Evolutionary conservation across 2,113 vertebrate genomes (phyloP).

Genomic region (Thomomys bottae): DNA sequence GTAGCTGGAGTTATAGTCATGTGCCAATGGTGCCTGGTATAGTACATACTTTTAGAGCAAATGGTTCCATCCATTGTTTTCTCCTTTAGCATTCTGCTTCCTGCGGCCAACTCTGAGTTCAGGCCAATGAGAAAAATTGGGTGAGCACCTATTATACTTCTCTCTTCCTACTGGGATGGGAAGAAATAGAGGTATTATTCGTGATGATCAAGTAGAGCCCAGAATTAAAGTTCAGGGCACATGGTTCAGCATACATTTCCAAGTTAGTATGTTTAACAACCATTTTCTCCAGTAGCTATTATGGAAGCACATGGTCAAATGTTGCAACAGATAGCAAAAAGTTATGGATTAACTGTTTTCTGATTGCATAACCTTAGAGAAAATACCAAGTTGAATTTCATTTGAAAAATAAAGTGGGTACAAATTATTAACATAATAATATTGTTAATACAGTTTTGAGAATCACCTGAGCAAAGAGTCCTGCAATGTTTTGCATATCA

Average conservation of each 20-base stretch:
- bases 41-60: not conserved
- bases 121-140: not conserved
- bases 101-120: not conserved
- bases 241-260: not conserved
- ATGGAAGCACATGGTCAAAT: not conserved
- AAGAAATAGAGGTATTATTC: not conserved
- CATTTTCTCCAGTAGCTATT: not conserved
- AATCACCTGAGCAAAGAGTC: slow-evolving; percentile 37
- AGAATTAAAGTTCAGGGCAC: slow-evolving; percentile 16
- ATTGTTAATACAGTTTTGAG: slow-evolving; percentile 12
- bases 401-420: slow-evolving; percentile 1
- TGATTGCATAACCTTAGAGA: not conserved
- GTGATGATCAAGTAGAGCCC: not conserved
- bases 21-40: too few relatives aligned
- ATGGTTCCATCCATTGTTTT: not conserved
- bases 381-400: not conserved
- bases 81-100: not conserved
- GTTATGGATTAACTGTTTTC: not conserved
- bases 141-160: not conserved
- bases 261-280: slow-evolving; percentile 8
- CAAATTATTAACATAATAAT: not conserved
- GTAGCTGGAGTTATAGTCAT: too few relatives aligned
- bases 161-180: not conserved
- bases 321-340: not conserved
- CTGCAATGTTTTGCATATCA: not conserved